Conservation (phyloP, 2,797 vertebrate species). For the Urophycis tenuis region DNA sequence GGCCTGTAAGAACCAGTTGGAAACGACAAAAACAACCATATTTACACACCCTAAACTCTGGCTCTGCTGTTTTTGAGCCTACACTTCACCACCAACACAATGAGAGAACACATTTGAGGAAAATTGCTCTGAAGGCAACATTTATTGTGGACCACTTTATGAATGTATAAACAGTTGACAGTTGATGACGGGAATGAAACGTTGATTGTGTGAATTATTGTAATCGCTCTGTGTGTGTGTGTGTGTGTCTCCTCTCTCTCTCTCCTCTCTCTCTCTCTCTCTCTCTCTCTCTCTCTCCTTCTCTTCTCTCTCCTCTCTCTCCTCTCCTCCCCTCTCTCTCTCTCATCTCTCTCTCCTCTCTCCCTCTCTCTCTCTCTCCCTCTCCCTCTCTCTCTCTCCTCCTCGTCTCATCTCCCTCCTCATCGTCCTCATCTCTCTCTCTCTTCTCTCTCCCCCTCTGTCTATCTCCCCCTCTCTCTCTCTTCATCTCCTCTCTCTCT, state of each 20-base stretch:
- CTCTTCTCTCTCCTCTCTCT: neutral
- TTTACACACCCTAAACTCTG: too few relatives aligned
- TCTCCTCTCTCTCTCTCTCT: neutral
- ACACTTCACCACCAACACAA: too few relatives aligned
- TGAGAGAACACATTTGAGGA: too few relatives aligned
- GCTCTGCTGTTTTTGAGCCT: too few relatives aligned
- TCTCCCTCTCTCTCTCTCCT: neutral
- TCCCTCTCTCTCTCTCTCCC: constrained; percentile 14
- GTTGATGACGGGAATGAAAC: too few relatives aligned
- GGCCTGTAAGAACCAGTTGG: constrained; percentile 90
- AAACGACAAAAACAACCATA: too few relatives aligned
- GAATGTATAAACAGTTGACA: too few relatives aligned
- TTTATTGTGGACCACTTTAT: too few relatives aligned
- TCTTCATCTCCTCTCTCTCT: constrained; percentile 1
- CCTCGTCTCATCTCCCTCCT: neutral
- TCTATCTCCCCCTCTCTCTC: neutral
- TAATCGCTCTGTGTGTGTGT: too few relatives aligned
- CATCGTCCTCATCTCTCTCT: neutral
- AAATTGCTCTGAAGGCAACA: too few relatives aligned
- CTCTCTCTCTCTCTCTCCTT: constrained; percentile 5
- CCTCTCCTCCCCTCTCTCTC: neutral
- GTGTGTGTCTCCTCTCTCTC: neutral
- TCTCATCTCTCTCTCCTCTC: neutral
- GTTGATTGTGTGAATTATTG: neutral
- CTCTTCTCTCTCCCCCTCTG: constrained; percentile 13